Evolutionary conservation across 1,140 invertebrate species (phyloP), one percentile per base, ranked within the genome.

Genomic region (Aplysia californica): DNA sequence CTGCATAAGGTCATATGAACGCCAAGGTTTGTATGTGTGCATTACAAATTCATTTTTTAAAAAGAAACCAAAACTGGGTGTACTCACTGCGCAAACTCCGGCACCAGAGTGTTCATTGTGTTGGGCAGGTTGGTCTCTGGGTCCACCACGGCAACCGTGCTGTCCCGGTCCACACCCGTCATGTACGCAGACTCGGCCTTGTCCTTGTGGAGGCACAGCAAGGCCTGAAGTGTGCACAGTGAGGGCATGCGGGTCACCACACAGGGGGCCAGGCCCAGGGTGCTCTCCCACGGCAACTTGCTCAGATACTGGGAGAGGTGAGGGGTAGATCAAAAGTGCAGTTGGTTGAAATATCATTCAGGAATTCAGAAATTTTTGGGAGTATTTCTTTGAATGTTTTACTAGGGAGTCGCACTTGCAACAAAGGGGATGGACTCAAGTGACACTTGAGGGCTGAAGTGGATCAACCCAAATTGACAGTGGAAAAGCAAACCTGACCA

Each of bases 171-270:
- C 0, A 73, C 58, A 1, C 70, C 70, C 15, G 10, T 26, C 2
- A 18, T 31, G 29, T 38, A 73, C 3, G 35, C 23, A 1, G 70
- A 61, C 18, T n/a, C 3, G 18, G 35, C 4, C 26, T 29, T 56
- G 55, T 59, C 39, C 56, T 26, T 3, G 70, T 73, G 70, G 5
- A 73, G 38, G 2, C 38, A 26, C 81, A 92, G 94, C 70, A 95
- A 88, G 1, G 91, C 91, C 78, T 93, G 92, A 3, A 93, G 86
- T 81, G 95, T 91, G 78, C 94, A 93, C 3, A 95, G 85, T 33
- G 94, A 95, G 35, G 95, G 94, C 84, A 95, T 92, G 59, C 95
- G 90, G 10, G 93, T 93, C 0, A 95, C 92, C 10, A 94, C 92
- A 66, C 94, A 92, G 35, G 91, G 84, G 64, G 88, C 88, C 6